Percentiles rank a stretch among this genome's conserved stretches.
Evolutionary conservation across 2,113 vertebrate species (phyloP).

Genomic region (Thalassarche chlororhynchos): DNA sequence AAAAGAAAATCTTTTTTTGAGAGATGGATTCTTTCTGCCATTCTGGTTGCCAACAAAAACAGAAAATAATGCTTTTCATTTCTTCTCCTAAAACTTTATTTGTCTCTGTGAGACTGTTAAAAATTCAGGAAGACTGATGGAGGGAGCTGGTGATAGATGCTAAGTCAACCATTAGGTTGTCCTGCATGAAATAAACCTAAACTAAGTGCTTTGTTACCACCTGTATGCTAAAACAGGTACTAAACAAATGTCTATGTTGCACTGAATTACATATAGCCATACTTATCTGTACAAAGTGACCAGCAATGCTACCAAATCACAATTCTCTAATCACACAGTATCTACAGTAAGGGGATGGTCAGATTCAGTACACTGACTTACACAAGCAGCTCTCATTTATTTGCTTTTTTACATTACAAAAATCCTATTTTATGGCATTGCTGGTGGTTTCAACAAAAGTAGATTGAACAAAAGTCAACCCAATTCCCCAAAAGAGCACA

Average conservation of each 20-base stretch:
- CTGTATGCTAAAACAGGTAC: background rate
- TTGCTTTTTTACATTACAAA: background rate
- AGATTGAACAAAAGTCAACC: background rate
- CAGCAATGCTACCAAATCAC: background rate
- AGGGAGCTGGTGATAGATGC: background rate
- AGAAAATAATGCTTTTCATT: background rate
- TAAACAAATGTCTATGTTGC: background rate
- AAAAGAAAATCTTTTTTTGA: background rate
- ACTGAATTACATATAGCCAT: background rate
- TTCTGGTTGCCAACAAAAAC: background rate
- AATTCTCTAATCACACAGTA: background rate
- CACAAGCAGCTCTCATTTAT: background rate
- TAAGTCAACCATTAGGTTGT: background rate
- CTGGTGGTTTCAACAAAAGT: background rate
- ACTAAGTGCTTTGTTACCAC: background rate
- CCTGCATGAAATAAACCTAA: background rate
- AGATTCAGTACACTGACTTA: background rate
- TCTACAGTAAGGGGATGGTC: background rate
- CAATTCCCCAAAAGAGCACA: background rate
- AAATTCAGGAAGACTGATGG: background rate
- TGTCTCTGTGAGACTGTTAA: background rate
- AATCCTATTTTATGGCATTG: background rate
- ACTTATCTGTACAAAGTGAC: background rate
- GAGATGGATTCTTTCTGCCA: background rate
- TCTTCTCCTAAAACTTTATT: background rate